Percentiles rank a stretch among this genome's conserved stretches.
phyloP scores from a whole-genome alignment of 2,888 invertebrate species.

The Cosmia trapezina region DNA sequence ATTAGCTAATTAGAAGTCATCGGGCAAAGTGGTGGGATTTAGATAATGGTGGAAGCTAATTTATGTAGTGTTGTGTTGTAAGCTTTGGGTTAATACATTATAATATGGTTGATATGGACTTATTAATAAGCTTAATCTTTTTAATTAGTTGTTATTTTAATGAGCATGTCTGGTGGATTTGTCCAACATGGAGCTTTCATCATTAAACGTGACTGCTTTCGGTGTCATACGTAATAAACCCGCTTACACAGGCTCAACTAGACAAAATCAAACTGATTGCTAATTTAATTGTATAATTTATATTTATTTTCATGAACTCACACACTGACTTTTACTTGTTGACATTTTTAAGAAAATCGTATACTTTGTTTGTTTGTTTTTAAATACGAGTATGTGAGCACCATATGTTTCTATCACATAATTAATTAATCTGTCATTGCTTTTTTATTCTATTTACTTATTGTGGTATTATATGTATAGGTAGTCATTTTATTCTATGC shows the following conservation, averaged over 20 bases:
- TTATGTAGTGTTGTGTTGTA: conserved; percentile 26
- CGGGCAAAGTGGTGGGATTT: conserved; percentile 56
- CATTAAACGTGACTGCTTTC: neutral
- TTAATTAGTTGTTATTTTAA: conserved; percentile 1
- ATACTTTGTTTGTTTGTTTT: too few relatives aligned
- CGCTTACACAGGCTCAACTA: neutral
- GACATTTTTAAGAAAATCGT: too few relatives aligned
- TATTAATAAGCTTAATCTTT: conserved; percentile 22
- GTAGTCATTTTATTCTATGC: too few relatives aligned
- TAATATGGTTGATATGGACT: conserved; percentile 15
- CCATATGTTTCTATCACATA: too few relatives aligned
- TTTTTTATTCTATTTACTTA: too few relatives aligned
- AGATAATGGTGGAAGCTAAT: conserved; percentile 40
- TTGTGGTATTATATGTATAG: too few relatives aligned
- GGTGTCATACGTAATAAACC: neutral
- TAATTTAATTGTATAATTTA: too few relatives aligned
- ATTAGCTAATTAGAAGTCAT: conserved; percentile 68
- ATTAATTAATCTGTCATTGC: too few relatives aligned
- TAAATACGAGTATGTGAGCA: too few relatives aligned
- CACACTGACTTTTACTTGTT: too few relatives aligned
- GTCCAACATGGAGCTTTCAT: neutral
- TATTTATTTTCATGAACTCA: too few relatives aligned
- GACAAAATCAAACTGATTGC: too few relatives aligned
- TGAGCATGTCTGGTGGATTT: neutral
- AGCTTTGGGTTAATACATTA: conserved; percentile 19